Conservation (phyloP, 2,888 invertebrate species). For the Gortyna flavago region DNA sequence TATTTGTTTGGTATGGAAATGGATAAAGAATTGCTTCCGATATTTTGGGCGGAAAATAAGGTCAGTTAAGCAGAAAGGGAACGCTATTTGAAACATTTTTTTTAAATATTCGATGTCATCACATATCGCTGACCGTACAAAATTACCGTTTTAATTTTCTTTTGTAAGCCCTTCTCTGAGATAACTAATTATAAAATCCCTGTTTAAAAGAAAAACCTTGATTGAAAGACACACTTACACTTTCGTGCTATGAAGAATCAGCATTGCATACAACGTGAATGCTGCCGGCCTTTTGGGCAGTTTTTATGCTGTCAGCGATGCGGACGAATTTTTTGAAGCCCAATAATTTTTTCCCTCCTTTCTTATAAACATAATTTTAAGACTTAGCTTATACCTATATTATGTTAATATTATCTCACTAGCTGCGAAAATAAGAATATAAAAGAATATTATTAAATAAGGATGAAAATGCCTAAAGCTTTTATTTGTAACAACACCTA, state of each 20-base stretch:
- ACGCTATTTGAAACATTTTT: neutral
- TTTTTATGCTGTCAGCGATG: neutral
- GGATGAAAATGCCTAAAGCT: too few relatives aligned
- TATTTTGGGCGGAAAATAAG: neutral
- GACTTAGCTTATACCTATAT: neutral
- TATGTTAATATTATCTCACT: neutral
- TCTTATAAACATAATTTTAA: neutral
- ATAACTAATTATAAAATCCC: neutral
- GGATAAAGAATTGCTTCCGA: conserved; percentile 9
- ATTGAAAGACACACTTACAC: too few relatives aligned
- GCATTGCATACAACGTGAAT: neutral
- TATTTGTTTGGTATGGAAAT: conserved; percentile 31
- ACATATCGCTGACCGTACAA: neutral
- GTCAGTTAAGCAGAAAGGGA: fast-evolving
- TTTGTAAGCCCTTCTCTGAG: neutral
- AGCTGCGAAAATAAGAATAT: too few relatives aligned
- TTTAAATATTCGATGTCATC: neutral
- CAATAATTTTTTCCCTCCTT: too few relatives aligned
- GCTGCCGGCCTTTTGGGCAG: neutral
- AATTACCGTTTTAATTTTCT: neutral
- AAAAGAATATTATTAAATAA: too few relatives aligned
- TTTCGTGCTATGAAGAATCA: neutral
- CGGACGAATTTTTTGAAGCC: neutral
- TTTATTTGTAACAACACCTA: neutral
- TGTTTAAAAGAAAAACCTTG: neutral